Evolutionary conservation across 2,888 invertebrate species (phyloP).

Genomic region (Andricus curvator): DNA sequence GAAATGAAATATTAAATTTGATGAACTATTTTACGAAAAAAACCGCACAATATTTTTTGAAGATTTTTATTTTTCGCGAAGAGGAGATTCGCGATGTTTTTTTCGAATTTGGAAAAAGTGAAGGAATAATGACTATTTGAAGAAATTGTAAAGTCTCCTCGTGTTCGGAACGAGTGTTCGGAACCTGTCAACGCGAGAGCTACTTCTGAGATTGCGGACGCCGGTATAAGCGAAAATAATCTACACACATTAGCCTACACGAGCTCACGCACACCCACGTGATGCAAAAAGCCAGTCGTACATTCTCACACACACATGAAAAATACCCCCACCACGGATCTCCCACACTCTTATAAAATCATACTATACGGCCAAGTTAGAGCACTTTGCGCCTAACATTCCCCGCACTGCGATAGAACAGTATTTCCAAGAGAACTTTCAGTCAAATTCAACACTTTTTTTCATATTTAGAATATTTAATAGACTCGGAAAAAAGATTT

Average conservation of each 20-base stretch:
- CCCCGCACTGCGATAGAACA: not conserved
- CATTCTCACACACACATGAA: slow-evolving; percentile 4
- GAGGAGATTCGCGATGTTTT: too few relatives aligned
- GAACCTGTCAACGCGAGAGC: slow-evolving; percentile 69
- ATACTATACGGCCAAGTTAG: not conserved
- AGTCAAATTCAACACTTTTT: not conserved
- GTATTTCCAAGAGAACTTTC: not conserved
- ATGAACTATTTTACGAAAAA: too few relatives aligned
- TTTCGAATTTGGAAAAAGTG: too few relatives aligned
- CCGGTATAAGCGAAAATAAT: slow-evolving; percentile 71
- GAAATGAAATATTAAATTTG: too few relatives aligned
- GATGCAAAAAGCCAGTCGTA: slow-evolving; percentile 19
- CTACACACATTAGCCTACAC: slow-evolving; percentile 53
- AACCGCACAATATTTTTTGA: too few relatives aligned
- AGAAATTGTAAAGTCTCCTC: slow-evolving; percentile 11
- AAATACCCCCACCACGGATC: slow-evolving; percentile 5
- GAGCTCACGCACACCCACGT: slow-evolving; percentile 37
- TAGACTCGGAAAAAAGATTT: too few relatives aligned
- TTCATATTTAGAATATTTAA: not conserved
- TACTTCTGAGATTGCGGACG: slow-evolving; percentile 70
- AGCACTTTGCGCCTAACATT: slow-evolving; percentile 9
- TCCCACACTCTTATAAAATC: slow-evolving; percentile 5
- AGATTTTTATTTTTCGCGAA: too few relatives aligned
- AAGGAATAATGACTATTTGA: too few relatives aligned
- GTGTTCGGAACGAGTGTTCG: slow-evolving; percentile 49